A percentile compares a stretch with the other conserved stretches of the same genome.
Evolutionary conservation across 2,113 vertebrate genomes (phyloP).

Genomic region (Platichthys flesus): DNA sequence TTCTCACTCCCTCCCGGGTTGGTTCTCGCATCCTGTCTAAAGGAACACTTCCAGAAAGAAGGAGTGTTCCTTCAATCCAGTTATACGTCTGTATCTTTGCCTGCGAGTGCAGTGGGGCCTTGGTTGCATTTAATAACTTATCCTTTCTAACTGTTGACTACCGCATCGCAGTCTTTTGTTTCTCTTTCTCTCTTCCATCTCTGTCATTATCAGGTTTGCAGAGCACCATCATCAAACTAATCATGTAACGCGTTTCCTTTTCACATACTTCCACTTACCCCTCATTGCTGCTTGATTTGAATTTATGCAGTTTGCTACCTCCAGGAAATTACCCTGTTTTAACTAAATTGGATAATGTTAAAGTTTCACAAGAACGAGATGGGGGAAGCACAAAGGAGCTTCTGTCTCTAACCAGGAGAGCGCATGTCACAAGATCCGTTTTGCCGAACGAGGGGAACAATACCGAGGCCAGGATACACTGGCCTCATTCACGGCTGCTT

Average conservation of each 20-base stretch:
- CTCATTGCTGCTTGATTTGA: slow-evolving; percentile 39
- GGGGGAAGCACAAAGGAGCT: slow-evolving; percentile 72
- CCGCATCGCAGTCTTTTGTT: neutral
- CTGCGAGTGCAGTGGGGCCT: slow-evolving; percentile 46
- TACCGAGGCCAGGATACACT: slow-evolving; percentile 74
- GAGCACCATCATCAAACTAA: slow-evolving; percentile 35
- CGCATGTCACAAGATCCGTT: slow-evolving; percentile 80
- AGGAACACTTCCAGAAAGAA: slow-evolving; percentile 40
- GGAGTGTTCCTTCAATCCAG: slow-evolving; percentile 42
- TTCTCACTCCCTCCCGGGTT: slow-evolving; percentile 91
- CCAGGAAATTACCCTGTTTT: slow-evolving; percentile 45
- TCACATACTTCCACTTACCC: neutral
- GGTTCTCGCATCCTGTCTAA: slow-evolving; percentile 74
- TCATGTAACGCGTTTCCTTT: slow-evolving; percentile 10
- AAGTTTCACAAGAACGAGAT: slow-evolving; percentile 72
- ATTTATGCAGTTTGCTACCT: slow-evolving; percentile 30
- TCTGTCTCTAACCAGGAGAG: slow-evolving; percentile 76
- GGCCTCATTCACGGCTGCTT: slow-evolving; percentile 74
- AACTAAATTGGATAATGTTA: slow-evolving; percentile 62
- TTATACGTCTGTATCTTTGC: slow-evolving; percentile 21
- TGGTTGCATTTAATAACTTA: slow-evolving; percentile 33
- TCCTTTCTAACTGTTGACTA: neutral
- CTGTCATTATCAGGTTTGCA: slow-evolving; percentile 18
- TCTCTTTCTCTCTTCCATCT: neutral
- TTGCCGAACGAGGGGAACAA: slow-evolving; percentile 74